Percentiles rank a stretch among this genome's conserved stretches.
Conservation (phyloP, 2,113 vertebrate species). For the Trinectes maculatus region DNA sequence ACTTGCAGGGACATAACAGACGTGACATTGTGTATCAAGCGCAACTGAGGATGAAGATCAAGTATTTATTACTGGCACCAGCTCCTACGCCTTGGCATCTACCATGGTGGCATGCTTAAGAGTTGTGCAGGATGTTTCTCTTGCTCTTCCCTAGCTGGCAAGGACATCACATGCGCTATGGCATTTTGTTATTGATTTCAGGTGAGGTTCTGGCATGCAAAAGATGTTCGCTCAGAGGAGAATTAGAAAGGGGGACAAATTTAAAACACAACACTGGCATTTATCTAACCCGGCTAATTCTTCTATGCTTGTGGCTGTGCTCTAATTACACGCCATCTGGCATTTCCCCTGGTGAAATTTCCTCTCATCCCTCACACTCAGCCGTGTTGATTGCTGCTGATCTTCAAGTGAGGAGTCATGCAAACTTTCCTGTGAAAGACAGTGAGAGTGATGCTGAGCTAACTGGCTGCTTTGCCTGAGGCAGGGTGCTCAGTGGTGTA, state of each 20-base stretch:
- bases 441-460: conserved; percentile 46
- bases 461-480: conserved; percentile 41
- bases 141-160: conserved; percentile 53
- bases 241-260: conserved; percentile 61
- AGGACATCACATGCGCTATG: conserved; percentile 53
- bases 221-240: conserved; percentile 63
- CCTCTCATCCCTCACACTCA: conserved; percentile 71
- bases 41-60: conserved; percentile 45
- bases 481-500: conserved; percentile 10
- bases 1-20: conserved; percentile 53
- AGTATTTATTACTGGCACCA: conserved; percentile 66
- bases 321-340: conserved; percentile 81
- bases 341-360: conserved; percentile 75
- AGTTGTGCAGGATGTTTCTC: conserved; percentile 44
- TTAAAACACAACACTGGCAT: conserved; percentile 69
- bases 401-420: conserved; percentile 70
- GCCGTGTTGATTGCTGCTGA: conserved; percentile 69
- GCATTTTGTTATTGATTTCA: conserved; percentile 73
- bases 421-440: conserved; percentile 65
- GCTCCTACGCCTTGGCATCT: conserved; percentile 49
- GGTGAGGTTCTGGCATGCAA: conserved; percentile 65
- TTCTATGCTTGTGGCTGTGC: conserved; percentile 69
- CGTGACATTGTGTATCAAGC: conserved; percentile 51
- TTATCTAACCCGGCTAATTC: conserved; percentile 76
- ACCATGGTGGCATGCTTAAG: conserved; percentile 48